Percentiles rank a stretch among this genome's conserved stretches.
These are phyloP conservation scores for Calameuta idolon DNA, from an alignment of 2,888 invertebrate genomes.

Conservation along the genomic window DNA sequence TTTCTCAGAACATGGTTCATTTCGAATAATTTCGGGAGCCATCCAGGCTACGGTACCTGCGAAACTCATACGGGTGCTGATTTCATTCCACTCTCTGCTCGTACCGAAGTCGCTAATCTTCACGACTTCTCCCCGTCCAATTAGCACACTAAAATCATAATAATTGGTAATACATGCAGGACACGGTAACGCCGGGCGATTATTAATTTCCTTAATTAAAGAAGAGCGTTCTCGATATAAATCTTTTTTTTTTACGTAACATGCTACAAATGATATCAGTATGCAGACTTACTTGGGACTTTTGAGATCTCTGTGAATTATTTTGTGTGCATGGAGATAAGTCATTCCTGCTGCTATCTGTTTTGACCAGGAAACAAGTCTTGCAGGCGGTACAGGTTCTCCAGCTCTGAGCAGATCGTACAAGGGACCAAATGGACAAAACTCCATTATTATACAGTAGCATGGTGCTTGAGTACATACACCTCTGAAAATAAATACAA, in stretches of 20 bases:
- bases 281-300: constrained; percentile 91
- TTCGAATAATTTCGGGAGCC: constrained; percentile 98
- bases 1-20: constrained; percentile 96
- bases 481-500: constrained; percentile 72
- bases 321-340: constrained; percentile 95
- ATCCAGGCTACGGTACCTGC: constrained; percentile 99
- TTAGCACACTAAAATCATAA: constrained; percentile 77
- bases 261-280: neutral
- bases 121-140: constrained; percentile 82
- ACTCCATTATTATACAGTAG: constrained; percentile 98
- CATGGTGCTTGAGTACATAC: constrained; percentile 93
- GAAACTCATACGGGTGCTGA: constrained; percentile 97
- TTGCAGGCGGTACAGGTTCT: constrained; percentile 84
- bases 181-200: neutral
- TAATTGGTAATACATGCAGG: constrained; percentile 18
- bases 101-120: constrained; percentile 99
- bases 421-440: constrained; percentile 94
- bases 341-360: constrained; percentile 97
- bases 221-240: constrained; percentile 21
- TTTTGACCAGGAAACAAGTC: constrained; percentile 92
- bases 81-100: constrained; percentile 93
- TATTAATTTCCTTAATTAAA: neutral
- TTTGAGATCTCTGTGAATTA: constrained; percentile 98
- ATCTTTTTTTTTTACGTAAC: neutral
- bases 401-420: constrained; percentile 91